Evolutionary conservation across 2,888 invertebrate species (phyloP).

Genomic region (Seladonia tumulorum): DNA sequence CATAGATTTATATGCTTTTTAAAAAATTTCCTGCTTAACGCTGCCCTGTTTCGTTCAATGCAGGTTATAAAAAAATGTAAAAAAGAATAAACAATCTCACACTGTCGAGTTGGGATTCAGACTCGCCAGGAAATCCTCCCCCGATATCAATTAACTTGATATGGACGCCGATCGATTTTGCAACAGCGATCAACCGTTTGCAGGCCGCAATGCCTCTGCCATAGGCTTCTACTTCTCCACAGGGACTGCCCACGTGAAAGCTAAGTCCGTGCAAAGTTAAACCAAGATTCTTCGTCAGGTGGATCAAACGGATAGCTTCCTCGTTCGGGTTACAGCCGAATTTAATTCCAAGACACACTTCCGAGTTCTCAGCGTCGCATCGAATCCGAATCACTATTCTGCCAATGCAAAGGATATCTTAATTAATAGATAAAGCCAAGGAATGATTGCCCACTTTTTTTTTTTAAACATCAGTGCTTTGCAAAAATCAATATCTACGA

Average conservation of each 20-base stretch:
- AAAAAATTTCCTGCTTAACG: no score
- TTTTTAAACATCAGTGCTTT: no score
- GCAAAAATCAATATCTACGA: no score
- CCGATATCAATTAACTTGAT: slow-evolving; percentile 86
- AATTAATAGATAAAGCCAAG: no score
- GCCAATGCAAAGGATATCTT: neutral
- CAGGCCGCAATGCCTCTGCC: slow-evolving; percentile 85
- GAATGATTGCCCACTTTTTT: no score
- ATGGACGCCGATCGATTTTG: slow-evolving; percentile 84
- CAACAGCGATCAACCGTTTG: slow-evolving; percentile 85
- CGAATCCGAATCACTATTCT: slow-evolving; percentile 79
- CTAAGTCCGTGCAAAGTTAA: slow-evolving; percentile 80
- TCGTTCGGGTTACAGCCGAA: slow-evolving; percentile 79
- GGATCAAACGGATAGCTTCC: slow-evolving; percentile 75
- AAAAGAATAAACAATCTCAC: slow-evolving; percentile 13
- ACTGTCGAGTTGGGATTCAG: slow-evolving; percentile 69
- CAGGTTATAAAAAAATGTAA: no score
- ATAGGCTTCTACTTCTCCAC: slow-evolving; percentile 84
- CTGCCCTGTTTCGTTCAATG: no score
- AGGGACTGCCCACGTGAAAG: slow-evolving; percentile 80
- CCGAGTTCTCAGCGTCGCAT: slow-evolving; percentile 71
- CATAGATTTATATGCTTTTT: no score
- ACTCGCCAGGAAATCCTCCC: slow-evolving; percentile 86
- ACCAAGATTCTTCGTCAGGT: slow-evolving; percentile 72
- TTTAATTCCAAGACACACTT: slow-evolving; percentile 74